phyloP scores from a whole-genome alignment of 2,888 invertebrate genomes.

The Caenorhabditis plicata region DNA sequence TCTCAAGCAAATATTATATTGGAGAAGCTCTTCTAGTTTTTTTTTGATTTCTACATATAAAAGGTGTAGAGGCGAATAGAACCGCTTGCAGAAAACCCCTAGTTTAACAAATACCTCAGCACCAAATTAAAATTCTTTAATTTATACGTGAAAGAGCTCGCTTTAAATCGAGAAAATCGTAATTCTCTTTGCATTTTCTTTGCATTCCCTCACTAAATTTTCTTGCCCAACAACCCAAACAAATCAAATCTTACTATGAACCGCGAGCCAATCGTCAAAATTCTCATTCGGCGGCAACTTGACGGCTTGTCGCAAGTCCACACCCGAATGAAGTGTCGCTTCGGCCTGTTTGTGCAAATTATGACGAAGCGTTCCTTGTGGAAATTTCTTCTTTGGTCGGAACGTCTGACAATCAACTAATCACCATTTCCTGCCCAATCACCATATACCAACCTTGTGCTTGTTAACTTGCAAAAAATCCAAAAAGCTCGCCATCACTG shows the following conservation, averaged over 20 bases:
- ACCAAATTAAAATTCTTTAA: no score
- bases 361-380: slow-evolving; percentile 82
- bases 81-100: no score
- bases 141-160: no score
- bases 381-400: slow-evolving; percentile 83
- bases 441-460: slow-evolving; percentile 53
- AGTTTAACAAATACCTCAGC: no score
- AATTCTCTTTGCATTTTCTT: no score
- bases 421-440: not conserved
- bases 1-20: no score
- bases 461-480: slow-evolving; percentile 65
- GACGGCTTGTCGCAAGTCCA: slow-evolving; percentile 80
- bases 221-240: no score
- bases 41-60: no score
- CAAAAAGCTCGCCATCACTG: slow-evolving; percentile 56
- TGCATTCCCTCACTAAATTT: no score
- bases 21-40: no score
- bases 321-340: slow-evolving; percentile 84
- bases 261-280: slow-evolving; percentile 87
- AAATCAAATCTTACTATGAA: slow-evolving; percentile 76
- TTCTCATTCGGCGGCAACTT: slow-evolving; percentile 80
- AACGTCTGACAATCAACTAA: slow-evolving; percentile 75
- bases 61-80: no score
- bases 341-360: slow-evolving; percentile 85
- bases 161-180: no score